Base-by-base conservation (phyloP, 1,140 invertebrate genomes). In the Zaprionus vittiger region DNA sequence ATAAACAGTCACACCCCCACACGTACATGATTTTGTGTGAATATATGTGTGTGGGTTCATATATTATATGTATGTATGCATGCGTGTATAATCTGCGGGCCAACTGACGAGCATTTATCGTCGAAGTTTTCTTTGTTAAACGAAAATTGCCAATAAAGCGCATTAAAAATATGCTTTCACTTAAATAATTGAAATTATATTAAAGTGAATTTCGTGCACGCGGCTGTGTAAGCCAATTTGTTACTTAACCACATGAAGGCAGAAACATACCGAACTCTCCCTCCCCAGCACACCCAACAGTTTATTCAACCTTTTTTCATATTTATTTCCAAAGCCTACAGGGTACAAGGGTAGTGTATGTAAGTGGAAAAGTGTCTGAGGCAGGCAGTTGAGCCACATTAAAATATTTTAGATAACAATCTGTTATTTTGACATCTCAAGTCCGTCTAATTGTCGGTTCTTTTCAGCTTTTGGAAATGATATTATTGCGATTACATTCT, bases 91-190 rank as follows among this genome's bases (percentile, higher is more conserved):
- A 62, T 75, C 60, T 63, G 38, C 31, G 7, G 47, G 64, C 41
- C 55, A 76, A 65, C 68, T 52, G 55, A 44, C 49, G 44, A 76
- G 44, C 68, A 55, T 72, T 72, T 60, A 60, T 62, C 61, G 68
- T 60, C 37, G 34, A 71, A 71, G 54, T 80, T 74, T 57, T 68
- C 69, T 77, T 68, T 76, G 77, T 67, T 52, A 57, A 60, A 67
- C 56, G 70, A 75, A 87, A 83, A 83, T 78, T 80, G 80, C 73
- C 83, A 87, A 83, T 87, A 87, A 87, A 80, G 84, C 73, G 67
- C 73, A 89, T 89, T 89, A 78, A 89, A 76, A 87, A 89, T 87
- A 89, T 87, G 84, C 83, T 80, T 83, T 81, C 66, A 80, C 73
- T 77, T 81, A 87, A 80, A 81, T 83, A 75, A 89, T 89, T 86